Conservation (phyloP, 1,140 invertebrate species). For the Caenorhabditis tropicalis region DNA sequence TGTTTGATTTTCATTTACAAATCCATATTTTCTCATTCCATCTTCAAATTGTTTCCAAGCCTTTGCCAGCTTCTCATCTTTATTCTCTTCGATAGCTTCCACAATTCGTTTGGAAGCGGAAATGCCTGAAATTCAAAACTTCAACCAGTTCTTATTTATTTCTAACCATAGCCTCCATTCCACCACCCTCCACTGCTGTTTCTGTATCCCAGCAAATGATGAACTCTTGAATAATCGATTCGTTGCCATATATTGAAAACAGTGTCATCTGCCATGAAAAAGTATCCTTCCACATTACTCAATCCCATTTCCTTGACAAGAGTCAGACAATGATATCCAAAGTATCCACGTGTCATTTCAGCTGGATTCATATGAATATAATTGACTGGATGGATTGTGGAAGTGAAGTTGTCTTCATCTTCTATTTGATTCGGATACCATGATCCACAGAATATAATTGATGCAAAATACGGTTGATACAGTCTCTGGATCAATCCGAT, state of each 20-base stretch:
- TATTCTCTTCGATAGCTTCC: background rate
- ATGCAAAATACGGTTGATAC: background rate
- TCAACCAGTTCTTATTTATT: background rate
- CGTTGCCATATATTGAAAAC: slow-evolving; percentile 22
- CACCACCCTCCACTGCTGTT: too few relatives aligned
- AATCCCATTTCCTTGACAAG: background rate
- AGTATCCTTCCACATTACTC: slow-evolving; percentile 5
- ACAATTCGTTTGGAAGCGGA: background rate
- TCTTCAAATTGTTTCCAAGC: background rate
- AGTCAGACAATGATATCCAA: background rate
- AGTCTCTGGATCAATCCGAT: slow-evolving; percentile 2
- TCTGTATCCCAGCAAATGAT: background rate
- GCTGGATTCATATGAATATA: background rate
- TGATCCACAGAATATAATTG: background rate
- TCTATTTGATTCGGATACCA: background rate
- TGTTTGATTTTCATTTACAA: background rate
- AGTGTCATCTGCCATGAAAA: background rate
- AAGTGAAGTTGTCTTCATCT: background rate
- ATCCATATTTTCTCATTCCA: background rate
- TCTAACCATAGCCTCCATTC: too few relatives aligned
- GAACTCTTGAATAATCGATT: background rate
- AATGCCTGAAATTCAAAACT: background rate
- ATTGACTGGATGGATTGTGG: background rate
- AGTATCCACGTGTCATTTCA: background rate
- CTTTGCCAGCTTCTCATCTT: background rate